These are phyloP conservation scores for Rhabdomys dilectus DNA, from an alignment of 2,113 vertebrate species.

Conservation along the genomic window DNA sequence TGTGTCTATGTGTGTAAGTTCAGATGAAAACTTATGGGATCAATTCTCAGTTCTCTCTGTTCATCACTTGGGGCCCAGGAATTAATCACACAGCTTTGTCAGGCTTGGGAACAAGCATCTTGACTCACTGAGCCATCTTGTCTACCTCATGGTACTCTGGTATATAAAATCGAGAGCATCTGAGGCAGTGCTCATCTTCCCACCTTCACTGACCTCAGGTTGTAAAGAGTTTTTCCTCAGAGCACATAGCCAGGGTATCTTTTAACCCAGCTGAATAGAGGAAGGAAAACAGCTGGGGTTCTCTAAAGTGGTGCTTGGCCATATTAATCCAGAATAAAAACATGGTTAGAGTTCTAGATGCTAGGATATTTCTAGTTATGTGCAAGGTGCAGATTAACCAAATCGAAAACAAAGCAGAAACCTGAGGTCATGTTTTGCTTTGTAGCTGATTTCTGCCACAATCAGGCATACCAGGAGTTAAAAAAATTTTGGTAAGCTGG, in stretches of 20 bases:
- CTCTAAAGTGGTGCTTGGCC: background rate
- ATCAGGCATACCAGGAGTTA: constrained; percentile 30
- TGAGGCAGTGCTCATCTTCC: background rate
- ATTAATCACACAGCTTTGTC: too few species aligned
- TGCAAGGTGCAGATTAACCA: background rate
- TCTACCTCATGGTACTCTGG: background rate
- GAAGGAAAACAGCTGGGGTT: background rate
- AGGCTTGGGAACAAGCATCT: background rate
- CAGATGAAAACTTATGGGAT: background rate
- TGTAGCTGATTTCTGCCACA: background rate
- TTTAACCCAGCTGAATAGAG: background rate
- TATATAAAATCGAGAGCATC: background rate
- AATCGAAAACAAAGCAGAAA: background rate
- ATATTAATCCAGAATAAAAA: background rate
- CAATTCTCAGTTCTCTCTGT: background rate
- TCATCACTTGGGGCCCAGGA: background rate
- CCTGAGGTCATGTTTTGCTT: background rate
- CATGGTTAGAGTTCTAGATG: background rate
- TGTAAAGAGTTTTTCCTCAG: background rate
- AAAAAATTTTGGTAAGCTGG: background rate
- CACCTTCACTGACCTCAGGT: background rate
- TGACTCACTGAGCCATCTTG: background rate
- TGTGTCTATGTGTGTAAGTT: too few species aligned
- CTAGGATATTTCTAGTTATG: background rate
- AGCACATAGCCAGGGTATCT: background rate